Evolutionary conservation across 2,113 vertebrate genomes (phyloP).

Genomic region (Eulemur macaco): DNA sequence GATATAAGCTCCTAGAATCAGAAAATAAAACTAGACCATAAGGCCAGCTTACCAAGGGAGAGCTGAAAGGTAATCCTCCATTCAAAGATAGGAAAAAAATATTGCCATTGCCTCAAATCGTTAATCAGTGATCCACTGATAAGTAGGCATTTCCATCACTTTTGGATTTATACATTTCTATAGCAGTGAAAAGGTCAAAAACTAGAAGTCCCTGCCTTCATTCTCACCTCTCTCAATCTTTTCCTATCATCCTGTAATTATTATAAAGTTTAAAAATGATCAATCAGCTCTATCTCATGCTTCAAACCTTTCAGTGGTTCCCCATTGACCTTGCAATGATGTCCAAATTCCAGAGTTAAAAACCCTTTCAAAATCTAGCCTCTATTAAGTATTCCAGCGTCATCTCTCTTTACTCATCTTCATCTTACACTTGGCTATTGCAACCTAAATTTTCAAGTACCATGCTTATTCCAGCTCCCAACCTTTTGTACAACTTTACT

Average conservation of each 20-base stretch:
- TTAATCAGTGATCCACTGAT: neutral
- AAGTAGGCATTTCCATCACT: neutral
- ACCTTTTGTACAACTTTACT: neutral
- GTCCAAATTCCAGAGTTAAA: neutral
- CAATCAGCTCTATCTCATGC: neutral
- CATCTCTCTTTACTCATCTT: neutral
- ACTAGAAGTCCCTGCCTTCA: neutral
- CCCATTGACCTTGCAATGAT: neutral
- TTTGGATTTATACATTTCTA: neutral
- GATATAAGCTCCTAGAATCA: neutral
- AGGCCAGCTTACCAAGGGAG: neutral
- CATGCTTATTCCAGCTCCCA: neutral
- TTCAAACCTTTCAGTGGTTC: neutral
- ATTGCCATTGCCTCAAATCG: neutral
- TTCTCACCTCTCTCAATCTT: neutral
- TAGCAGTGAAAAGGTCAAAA: neutral
- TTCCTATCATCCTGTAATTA: neutral
- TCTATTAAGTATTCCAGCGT: neutral
- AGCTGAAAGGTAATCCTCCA: neutral
- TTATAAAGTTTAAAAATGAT: conserved; percentile 20
- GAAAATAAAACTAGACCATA: neutral
- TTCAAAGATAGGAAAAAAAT: neutral
- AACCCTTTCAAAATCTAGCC: neutral
- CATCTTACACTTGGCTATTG: neutral
- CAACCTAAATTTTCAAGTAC: neutral